phyloP scores from a whole-genome alignment of 2,113 vertebrate species.

The Ophiodon elongatus region DNA sequence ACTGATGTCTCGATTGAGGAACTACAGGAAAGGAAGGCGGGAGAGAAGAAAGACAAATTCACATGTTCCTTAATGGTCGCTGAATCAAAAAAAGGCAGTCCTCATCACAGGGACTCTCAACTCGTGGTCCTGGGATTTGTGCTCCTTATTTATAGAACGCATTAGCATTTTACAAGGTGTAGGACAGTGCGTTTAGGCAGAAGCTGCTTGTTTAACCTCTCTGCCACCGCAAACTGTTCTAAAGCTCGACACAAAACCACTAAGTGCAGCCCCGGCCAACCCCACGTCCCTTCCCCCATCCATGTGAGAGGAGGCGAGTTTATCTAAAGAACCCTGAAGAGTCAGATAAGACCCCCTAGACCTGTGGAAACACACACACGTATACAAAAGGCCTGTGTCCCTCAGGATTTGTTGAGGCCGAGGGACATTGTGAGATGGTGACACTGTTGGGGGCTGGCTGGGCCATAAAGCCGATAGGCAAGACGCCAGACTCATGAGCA shows the following conservation, averaged over 20 bases:
- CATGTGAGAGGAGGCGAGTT: constrained; percentile 37
- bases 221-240: constrained; percentile 14
- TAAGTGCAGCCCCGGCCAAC: constrained; percentile 35
- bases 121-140: constrained; percentile 27
- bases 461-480: constrained; percentile 66
- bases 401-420: constrained; percentile 49
- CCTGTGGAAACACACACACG: constrained; percentile 26
- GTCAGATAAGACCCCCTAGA: constrained; percentile 68
- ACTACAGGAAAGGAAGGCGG: constrained; percentile 7
- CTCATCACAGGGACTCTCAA: constrained; percentile 26
- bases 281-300: constrained; percentile 5
- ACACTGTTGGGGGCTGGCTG: constrained; percentile 49
- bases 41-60: constrained; percentile 9
- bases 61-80: constrained; percentile 33
- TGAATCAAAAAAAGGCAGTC: constrained; percentile 44
- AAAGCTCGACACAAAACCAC: constrained; percentile 29
- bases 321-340: constrained; percentile 67
- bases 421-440: constrained; percentile 47
- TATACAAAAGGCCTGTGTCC: constrained; percentile 28
- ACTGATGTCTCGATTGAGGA: constrained; percentile 1
- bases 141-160: constrained; percentile 49
- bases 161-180: constrained; percentile 52
- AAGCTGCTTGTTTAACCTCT: constrained; percentile 41
- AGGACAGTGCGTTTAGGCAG: constrained; percentile 38
- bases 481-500: constrained; percentile 49